A percentile compares a stretch with the other conserved stretches of the same genome.
Evolutionary conservation across 2,113 vertebrate species (phyloP).

Genomic region (Corythaixoides concolor): DNA sequence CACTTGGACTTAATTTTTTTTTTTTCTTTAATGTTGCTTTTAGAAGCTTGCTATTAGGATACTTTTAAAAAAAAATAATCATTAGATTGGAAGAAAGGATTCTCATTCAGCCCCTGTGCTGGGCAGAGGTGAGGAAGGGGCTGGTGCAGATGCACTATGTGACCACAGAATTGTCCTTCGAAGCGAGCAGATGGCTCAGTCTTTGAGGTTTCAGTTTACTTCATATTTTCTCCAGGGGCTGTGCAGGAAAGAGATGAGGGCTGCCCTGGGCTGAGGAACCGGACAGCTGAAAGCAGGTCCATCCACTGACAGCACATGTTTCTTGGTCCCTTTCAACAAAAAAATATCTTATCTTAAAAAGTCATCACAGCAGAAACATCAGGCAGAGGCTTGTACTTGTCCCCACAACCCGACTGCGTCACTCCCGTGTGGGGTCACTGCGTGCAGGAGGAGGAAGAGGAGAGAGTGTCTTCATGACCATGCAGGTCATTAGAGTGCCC

Average conservation of each 20-base stretch:
- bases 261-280: neutral
- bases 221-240: neutral
- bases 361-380: neutral
- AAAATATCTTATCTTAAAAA: neutral
- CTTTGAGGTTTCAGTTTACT: neutral
- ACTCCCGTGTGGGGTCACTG: neutral
- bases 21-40: neutral
- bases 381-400: neutral
- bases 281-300: neutral
- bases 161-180: neutral
- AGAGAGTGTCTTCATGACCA: neutral
- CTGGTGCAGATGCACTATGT: neutral
- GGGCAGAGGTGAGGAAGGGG: neutral
- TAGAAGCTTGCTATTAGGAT: neutral
- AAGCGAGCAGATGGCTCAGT: neutral
- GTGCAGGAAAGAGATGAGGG: neutral
- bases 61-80: neutral
- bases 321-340: neutral
- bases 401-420: accelerated
- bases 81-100: neutral
- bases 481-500: neutral
- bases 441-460: neutral
- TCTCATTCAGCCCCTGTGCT: neutral
- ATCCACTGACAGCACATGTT: neutral
- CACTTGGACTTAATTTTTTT: neutral